Base-by-base conservation (phyloP, 2,797 vertebrate species). In the Eulemur albifrons region DNA sequence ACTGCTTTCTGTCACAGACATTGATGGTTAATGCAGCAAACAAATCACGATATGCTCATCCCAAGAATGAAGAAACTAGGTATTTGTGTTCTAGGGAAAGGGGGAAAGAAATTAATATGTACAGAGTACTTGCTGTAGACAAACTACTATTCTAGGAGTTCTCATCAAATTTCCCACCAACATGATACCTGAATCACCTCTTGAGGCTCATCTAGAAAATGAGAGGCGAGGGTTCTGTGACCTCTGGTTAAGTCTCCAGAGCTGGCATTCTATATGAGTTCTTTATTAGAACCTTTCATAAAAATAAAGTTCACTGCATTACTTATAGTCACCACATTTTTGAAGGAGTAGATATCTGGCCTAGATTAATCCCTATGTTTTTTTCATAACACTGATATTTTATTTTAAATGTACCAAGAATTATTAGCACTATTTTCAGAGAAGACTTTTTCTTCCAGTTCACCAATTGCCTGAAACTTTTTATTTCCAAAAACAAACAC, bases 361-460 rank as follows among this genome's bases (percentile, higher is more conserved):
- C 70, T 43, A 72, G 20, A 76, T 90, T 82, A 90, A 86, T 82
- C 20, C 13, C 17, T 52, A 10, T 14, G 6, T 35, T 70, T 95
- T 94, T 50, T 65, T n/a, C 11, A 80, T 69, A 86, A 86, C 17
- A 93, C 17, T 82, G 9, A 38, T 87, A 9, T 72, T 91, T 97
- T 89, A 7, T 77, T 91, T 97, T 82, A 69, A 84, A 85, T 59
- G 73, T 54, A 80, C 63, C 30, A 89, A 69, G 25, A 93, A 88
- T 91, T 65, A 90, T 52, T 89, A 59, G 43, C 30, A 83, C 25
- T 27, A 30, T 84, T 92, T 97, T 91, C 45, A 35, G 50, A 87
- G 5, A 82, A 77, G 52, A 88, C 25, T 10, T 2, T 54, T 82
- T 50, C 86, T 84, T 88, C 54, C 14, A 63, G 14, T n/a, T 90